Conservation (phyloP, 2,888 invertebrate species). For the Ormia ochracea region DNA sequence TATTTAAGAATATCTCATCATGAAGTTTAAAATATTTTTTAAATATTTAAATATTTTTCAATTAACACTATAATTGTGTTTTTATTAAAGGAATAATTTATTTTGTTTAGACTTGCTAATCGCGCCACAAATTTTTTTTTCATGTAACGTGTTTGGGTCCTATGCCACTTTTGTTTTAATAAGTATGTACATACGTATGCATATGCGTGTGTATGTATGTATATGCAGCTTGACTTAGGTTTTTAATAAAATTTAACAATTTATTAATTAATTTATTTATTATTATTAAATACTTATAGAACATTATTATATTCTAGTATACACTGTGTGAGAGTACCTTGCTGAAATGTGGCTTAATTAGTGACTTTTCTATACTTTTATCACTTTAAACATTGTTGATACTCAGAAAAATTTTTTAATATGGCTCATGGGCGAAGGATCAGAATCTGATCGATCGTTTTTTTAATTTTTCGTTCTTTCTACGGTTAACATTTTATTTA, state of each 20-base stretch:
- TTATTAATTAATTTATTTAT: neutral
- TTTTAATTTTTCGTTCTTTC: neutral
- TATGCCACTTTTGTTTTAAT: neutral
- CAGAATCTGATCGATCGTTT: slow-evolving; percentile 1
- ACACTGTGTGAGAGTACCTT: too few species aligned
- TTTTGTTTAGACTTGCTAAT: too few species aligned
- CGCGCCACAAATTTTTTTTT: too few species aligned
- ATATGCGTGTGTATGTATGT: neutral
- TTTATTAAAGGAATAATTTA: too few species aligned
- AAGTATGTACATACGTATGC: neutral
- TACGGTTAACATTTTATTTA: slow-evolving; percentile 1
- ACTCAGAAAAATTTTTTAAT: slow-evolving; percentile 8
- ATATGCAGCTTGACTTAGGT: neutral
- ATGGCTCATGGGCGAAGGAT: slow-evolving; percentile 31
- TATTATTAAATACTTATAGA: too few species aligned
- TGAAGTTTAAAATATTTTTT: neutral
- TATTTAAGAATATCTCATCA: neutral
- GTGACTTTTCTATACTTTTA: neutral
- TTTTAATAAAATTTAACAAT: neutral
- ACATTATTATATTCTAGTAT: too few species aligned
- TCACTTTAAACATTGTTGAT: slow-evolving; percentile 1
- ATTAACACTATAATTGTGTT: too few species aligned
- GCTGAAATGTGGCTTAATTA: too few species aligned
- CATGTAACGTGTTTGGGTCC: too few species aligned
- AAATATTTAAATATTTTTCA: too few species aligned